Evolutionary conservation across 2,888 invertebrate species (phyloP).

Genomic region (Agrilus mali): DNA sequence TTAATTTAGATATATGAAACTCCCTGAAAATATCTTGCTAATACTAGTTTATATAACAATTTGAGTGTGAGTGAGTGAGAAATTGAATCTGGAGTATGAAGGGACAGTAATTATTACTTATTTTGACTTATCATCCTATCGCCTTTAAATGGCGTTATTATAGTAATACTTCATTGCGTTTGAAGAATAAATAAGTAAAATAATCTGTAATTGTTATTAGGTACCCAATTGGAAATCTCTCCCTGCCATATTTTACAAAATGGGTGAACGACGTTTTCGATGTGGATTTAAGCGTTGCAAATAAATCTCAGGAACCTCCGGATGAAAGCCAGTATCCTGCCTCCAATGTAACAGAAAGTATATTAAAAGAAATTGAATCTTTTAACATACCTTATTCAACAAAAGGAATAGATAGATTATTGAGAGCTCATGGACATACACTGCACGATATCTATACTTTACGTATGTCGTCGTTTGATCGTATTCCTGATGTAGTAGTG

Average conservation of each 20-base stretch:
- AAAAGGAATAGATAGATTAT: conserved; percentile 71
- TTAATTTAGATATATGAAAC: too few relatives aligned
- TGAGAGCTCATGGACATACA: conserved; percentile 88
- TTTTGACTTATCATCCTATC: too few relatives aligned
- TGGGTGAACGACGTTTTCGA: conserved; percentile 70
- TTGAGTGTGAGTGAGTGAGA: too few relatives aligned
- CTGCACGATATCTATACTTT: conserved; percentile 76
- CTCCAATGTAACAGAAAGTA: conserved; percentile 47
- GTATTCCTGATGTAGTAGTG: conserved; percentile 87
- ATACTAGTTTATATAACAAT: too few relatives aligned
- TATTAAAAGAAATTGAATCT: conserved; percentile 44
- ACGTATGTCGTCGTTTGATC: conserved; percentile 56
- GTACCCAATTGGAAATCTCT: conserved; percentile 61
- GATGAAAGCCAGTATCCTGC: conserved; percentile 45
- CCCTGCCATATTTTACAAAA: conserved; percentile 64
- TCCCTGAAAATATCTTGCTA: too few relatives aligned
- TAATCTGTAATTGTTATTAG: conserved; percentile 32
- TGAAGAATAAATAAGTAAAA: background rate
- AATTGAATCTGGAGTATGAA: too few relatives aligned
- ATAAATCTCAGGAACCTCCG: conserved; percentile 44
- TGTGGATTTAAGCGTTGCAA: conserved; percentile 41
- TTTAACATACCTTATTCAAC: conserved; percentile 48
- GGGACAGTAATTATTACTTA: too few relatives aligned
- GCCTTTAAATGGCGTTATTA: too few relatives aligned
- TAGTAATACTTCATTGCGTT: too few relatives aligned